Base-by-base conservation (phyloP, 1,140 invertebrate genomes). In the Cyclargus thomasi region DNA sequence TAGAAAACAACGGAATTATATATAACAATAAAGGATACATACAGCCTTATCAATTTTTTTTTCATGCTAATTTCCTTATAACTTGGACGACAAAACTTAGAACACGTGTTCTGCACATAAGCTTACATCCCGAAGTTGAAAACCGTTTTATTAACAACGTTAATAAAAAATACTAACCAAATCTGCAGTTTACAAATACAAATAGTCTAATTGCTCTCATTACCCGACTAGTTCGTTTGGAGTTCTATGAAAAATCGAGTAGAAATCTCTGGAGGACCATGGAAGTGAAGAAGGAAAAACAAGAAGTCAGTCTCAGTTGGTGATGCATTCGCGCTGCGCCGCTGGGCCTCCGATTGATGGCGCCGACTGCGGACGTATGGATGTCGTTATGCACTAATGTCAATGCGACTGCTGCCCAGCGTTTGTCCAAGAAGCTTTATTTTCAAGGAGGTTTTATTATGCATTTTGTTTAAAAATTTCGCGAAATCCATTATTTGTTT, bases 301-400 rank as follows among this genome's bases (percentile, higher is more conserved):
- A 66, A 65, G 66, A 70, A 76, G 71, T 67, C 62, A 70, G 67
- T 72, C 69, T 68, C 70, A 77, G 75, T 76, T 69, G 76, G 67
- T 85, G 84, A 88, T 88, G 78, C 82, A 88, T 88, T 76, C 76
- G 80, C 75, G 72, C 70, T 81, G 83, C 78, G 80, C 79, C 83
- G 71, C 69, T 76, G 83, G 79, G 80, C 77, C 68, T 71, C 79
- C 77, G 86, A 88, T 88, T 88, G 86, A 88, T 88, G 86, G 70
- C 70, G 70, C 74, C 76, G 83, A 81, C 76, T 75, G 73, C 72
- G 67, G 75, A 88, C 83, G 83, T 83, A 88, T 88, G 80, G 83
- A 82, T 80, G 77, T 88, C 86, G 86, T 88, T 88, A 88, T 86
- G 83, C 76, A 80, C 83, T 85, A 88, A 86, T 82, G 84, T 85